Base-by-base conservation (phyloP, 1,140 invertebrate species). In the Drosophila azteca region DNA sequence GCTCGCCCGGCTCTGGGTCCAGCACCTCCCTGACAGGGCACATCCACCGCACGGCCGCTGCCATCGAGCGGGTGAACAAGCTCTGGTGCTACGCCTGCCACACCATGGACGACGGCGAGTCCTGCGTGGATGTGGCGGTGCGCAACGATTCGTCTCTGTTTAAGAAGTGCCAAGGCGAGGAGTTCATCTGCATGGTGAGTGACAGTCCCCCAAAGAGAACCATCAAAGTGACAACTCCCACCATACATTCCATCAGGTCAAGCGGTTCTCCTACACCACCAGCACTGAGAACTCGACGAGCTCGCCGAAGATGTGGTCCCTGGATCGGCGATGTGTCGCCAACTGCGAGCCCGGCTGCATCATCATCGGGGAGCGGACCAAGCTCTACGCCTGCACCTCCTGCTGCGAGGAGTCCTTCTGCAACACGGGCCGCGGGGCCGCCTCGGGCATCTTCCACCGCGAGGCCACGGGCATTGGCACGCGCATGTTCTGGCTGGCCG, bases 261-360 rank as follows among this genome's bases (percentile, higher is more conserved):
- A 96, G 82, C 94, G 95, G 53, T 96, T 96, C 90, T 96, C 96
- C 0, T 96, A 96, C 78, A 96, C 96, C 2, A 96, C 95, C 13
- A 96, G 95, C 46, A 96, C 94, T 6, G 96, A 96, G 80, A 96
- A 96, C 79, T 95, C 95, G 3, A 96, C 96, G 0, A 95, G 94
- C 0, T 93, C 92, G 2, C 93, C 95, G 3, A 95, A 95, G 87
- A 94, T 97, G 92, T 97, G 96, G 96, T 95, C 96, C 0, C 77
- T 97, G 39, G 95, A 97, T 91, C 93, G 97, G 3, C 96, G 96
- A 74, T 97, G 97, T 81, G 94, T 95, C 0, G 95, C 94, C 59
- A 95, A 95, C 82, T 97, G 97, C 90, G 96, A 97, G 70, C 94
- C 96, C 0, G 96, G 96, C 8, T 97, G 96, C 91, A 96, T 97